Percentiles rank a stretch among this genome's conserved stretches.
phyloP scores from a whole-genome alignment of 2,113 vertebrate species.

The Microcebus ravelobensis region DNA sequence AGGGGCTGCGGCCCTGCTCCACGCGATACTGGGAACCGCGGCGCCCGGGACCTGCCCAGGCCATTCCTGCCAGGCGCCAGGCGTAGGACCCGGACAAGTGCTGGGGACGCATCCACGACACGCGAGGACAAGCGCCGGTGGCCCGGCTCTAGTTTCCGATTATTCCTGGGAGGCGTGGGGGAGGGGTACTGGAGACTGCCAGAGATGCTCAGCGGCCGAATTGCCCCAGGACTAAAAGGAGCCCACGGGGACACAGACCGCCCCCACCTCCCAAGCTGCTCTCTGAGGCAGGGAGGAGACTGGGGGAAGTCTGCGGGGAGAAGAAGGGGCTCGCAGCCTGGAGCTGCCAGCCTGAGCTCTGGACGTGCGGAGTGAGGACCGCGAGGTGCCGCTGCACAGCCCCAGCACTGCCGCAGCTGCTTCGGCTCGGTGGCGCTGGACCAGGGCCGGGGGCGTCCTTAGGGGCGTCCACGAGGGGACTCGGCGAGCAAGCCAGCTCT shows the following conservation, averaged over 20 bases:
- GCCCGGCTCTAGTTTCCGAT: not conserved
- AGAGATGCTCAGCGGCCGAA: not conserved
- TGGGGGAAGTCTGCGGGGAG: too few relatives aligned
- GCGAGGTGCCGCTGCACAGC: not conserved
- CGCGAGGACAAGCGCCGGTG: fast-evolving
- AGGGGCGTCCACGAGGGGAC: not conserved
- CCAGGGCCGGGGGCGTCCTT: not conserved
- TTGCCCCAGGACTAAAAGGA: not conserved
- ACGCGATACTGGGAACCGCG: not conserved
- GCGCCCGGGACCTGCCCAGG: not conserved
- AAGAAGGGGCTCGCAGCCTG: not conserved
- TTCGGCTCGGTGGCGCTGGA: fast-evolving
- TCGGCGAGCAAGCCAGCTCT: not conserved
- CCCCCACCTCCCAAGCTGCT: not conserved
- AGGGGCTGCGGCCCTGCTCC: not conserved
- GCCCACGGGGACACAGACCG: fast-evolving
- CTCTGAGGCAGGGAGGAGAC: too few relatives aligned
- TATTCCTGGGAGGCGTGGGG: too few relatives aligned
- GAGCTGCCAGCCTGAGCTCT: not conserved
- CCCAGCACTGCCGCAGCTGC: not conserved
- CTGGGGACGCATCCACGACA: not conserved
- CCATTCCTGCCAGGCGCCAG: fast-evolving
- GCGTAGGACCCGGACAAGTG: not conserved
- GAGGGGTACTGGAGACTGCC: fast-evolving
- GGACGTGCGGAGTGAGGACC: not conserved